phyloP scores from a whole-genome alignment of 2,888 invertebrate species.

The Corbicula japonica region DNA sequence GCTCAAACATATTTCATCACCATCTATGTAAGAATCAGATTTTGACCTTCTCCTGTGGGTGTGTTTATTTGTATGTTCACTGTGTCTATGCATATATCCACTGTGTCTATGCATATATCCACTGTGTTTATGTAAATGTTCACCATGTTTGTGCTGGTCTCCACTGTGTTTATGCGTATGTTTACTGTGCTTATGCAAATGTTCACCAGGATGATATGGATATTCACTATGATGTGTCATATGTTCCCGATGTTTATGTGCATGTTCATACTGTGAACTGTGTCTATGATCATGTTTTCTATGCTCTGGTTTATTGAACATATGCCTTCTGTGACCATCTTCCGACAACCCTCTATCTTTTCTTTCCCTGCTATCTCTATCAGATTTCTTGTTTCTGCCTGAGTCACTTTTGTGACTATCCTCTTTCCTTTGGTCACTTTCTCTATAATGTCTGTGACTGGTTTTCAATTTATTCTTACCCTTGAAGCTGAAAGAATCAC shows the following conservation, averaged over 20 bases:
- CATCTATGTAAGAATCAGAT: constrained; percentile 1
- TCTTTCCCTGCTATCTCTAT: neutral
- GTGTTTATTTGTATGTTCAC: neutral
- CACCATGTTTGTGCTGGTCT: neutral
- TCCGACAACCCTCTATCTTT: no score
- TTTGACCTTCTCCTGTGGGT: neutral
- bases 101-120: neutral
- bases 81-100: neutral
- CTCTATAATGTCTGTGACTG: neutral
- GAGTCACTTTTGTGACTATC: neutral
- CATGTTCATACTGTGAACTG: no score
- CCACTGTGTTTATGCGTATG: neutral
- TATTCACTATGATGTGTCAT: neutral
- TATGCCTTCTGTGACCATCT: no score
- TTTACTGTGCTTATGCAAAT: neutral
- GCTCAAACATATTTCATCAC: neutral
- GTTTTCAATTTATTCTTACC: constrained; percentile 20
- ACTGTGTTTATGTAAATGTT: neutral
- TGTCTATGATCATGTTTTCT: no score
- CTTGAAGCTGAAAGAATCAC: constrained; percentile 26
- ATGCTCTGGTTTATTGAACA: no score
- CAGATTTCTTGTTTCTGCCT: neutral
- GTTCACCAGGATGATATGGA: neutral
- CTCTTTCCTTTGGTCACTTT: constrained; percentile 1
- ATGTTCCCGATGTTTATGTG: neutral